Percentiles rank a stretch among this genome's conserved stretches.
Evolutionary conservation across 2,113 vertebrate genomes (phyloP).

Genomic region (Ia io): DNA sequence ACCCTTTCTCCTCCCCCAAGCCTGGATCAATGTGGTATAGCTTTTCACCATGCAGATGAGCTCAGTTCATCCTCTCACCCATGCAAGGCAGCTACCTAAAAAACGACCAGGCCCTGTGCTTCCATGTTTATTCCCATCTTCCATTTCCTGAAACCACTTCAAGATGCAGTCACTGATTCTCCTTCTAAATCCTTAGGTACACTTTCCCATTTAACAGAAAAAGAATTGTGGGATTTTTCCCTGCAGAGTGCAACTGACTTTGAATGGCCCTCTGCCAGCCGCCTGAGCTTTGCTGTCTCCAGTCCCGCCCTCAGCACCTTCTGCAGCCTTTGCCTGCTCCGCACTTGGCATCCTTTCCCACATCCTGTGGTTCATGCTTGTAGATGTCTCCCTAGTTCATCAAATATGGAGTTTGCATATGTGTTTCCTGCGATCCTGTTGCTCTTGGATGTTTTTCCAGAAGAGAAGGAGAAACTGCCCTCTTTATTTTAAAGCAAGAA

Average conservation of each 20-base stretch:
- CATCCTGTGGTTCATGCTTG: not conserved
- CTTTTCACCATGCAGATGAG: not conserved
- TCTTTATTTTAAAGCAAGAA: not conserved
- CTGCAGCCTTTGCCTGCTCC: not conserved
- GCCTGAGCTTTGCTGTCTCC: not conserved
- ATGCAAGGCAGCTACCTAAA: fast-evolving
- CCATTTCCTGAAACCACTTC: not conserved
- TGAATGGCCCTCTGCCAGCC: fast-evolving
- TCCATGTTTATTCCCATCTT: not conserved
- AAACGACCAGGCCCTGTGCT: not conserved
- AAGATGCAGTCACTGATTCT: not conserved
- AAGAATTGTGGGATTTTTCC: not conserved
- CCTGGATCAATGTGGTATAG: fast-evolving
- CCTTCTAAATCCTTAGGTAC: not conserved
- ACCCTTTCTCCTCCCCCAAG: not conserved
- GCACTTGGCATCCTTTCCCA: not conserved
- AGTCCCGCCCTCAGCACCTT: not conserved
- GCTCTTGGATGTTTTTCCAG: constrained; percentile 39
- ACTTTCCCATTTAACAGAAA: too few relatives aligned
- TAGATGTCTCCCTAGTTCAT: not conserved
- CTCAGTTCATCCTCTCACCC: not conserved
- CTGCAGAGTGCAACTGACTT: fast-evolving
- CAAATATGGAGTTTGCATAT: not conserved
- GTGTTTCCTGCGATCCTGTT: not conserved
- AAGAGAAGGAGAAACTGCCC: not conserved